These are phyloP conservation scores for Podarcis siculus DNA, from an alignment of 2,797 vertebrate species.

Conservation along the genomic window DNA sequence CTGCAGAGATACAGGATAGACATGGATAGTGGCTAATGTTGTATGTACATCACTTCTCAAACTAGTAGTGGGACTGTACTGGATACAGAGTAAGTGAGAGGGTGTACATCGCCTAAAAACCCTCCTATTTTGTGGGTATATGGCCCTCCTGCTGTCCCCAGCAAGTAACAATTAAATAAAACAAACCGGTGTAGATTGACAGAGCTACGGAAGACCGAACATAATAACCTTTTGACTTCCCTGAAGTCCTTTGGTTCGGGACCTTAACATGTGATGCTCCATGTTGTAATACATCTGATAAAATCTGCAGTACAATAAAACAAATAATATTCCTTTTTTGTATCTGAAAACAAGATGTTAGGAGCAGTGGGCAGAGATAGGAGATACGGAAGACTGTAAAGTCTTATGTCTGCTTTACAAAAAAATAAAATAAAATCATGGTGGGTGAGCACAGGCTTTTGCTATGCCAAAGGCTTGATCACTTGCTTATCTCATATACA, in stretches of 20 bases:
- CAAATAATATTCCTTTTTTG: background rate
- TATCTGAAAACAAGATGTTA: background rate
- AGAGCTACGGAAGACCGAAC: background rate
- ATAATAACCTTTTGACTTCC: background rate
- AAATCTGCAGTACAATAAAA: background rate
- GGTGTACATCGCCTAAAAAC: background rate
- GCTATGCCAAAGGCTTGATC: conserved; percentile 8
- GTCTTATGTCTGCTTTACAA: background rate
- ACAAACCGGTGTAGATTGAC: background rate
- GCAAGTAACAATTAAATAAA: background rate
- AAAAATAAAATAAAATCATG: background rate
- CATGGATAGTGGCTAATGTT: too few relatives aligned
- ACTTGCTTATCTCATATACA: conserved; percentile 59
- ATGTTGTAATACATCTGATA: background rate
- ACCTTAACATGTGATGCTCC: background rate
- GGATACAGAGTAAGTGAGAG: too few relatives aligned
- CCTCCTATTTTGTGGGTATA: background rate
- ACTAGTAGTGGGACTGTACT: too few relatives aligned
- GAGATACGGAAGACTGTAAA: background rate
- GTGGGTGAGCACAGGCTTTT: background rate
- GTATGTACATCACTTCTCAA: too few relatives aligned
- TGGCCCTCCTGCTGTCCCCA: background rate
- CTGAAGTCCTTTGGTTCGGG: background rate
- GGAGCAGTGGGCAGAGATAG: background rate
- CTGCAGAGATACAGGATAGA: too few relatives aligned